Evolutionary conservation across 2,888 invertebrate genomes (phyloP), one percentile per base, ranked within the genome.

Genomic region (Cristatella mucedo): DNA sequence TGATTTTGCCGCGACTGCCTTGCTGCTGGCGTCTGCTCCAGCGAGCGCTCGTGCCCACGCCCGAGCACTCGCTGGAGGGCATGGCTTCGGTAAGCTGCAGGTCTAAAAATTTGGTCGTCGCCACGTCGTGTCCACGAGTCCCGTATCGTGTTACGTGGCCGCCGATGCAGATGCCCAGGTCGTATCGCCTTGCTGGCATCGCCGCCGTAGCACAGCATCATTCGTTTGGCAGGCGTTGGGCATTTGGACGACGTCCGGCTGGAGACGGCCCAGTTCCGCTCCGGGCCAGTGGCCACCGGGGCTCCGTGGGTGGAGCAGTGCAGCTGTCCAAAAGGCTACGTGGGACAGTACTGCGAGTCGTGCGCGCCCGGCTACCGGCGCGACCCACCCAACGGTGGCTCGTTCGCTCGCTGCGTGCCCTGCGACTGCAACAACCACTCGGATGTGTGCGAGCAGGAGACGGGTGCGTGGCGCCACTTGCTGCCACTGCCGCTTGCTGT

Each of bases 381-480:
- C 51, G 83, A 83, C 48, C 84, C 85, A 0, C 78, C 84, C 0
- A 77, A 79, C 49, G 87, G 91, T 0, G 93, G 93, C 2, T 82
- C 89, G 0, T 89, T 91, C 59, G 82, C 85, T 47, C 76, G 78
- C 2, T 97, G 97, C 61, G 81, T 93, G 24, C 85, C 86, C 5
- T 99, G 97, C 61, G 83, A 91, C 57, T 97, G 97, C 58, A 86
- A 97, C 57, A 80, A 82, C 0, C 97, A 97, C 61, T 87, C 95
- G 0, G 83, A 84, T 44, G 82, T 83, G 52, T 97, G 97, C 65
- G 93, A 97, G 53, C 79, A 85, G 1, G 86, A 89, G 57, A 84
- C 86, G 32, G 89, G 83, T 73, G 46, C 5, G 36, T 36, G 4
- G 18, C 5, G 9, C 26, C 26, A 26, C n/a, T n/a, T n/a, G n/a